Conservation (phyloP, 2,888 invertebrate genomes). For the Conomelus anceps region DNA sequence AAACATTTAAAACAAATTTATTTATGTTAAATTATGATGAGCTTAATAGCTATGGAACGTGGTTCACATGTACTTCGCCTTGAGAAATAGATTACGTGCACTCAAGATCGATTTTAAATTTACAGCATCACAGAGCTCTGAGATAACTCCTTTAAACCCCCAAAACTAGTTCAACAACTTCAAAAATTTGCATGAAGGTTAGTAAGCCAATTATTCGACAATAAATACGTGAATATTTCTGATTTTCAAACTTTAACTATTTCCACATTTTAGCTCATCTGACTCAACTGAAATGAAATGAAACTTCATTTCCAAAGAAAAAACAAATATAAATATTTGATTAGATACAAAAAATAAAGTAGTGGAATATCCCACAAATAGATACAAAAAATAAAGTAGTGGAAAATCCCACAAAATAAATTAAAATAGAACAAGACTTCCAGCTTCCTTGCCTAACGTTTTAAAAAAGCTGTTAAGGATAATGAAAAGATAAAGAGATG, state of each 20-base stretch:
- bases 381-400: too few species aligned
- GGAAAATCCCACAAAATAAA: too few species aligned
- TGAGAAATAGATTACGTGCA: neutral
- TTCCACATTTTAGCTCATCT: too few species aligned
- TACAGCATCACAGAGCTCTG: neutral
- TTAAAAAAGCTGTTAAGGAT: too few species aligned
- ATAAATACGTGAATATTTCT: neutral
- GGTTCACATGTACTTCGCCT: neutral
- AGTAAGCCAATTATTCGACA: neutral
- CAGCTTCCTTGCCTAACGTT: too few species aligned
- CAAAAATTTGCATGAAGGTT: neutral
- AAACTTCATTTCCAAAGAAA: too few species aligned
- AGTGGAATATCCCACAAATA: too few species aligned
- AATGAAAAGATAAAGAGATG: too few species aligned
- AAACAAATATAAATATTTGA: too few species aligned
- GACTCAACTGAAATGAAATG: too few species aligned
- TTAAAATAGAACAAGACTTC: too few species aligned
- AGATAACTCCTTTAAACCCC: neutral
- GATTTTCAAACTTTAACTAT: neutral
- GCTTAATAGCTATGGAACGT: neutral
- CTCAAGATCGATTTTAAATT: neutral
- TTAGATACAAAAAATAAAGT: too few species aligned
- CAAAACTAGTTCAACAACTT: neutral
- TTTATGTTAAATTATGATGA: neutral
- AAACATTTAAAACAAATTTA: neutral